Percentiles rank a stretch among this genome's conserved stretches.
These are phyloP conservation scores for Melanogrammus aeglefinus DNA, from an alignment of 2,797 vertebrate species.

Conservation along the genomic window DNA sequence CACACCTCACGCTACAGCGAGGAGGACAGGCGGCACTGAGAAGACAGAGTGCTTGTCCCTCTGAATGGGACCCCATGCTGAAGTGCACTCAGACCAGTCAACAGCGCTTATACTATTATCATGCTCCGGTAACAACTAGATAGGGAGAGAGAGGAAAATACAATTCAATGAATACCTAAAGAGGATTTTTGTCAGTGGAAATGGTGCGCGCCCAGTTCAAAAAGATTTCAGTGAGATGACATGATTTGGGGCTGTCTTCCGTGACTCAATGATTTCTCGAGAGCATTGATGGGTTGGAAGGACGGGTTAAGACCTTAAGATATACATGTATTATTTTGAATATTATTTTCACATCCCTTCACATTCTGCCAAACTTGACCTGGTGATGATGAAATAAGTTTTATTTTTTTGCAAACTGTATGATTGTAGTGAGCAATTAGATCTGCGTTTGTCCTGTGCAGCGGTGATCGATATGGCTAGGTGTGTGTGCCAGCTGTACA, in stretches of 20 bases:
- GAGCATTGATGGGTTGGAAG: neutral
- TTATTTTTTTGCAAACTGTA: neutral
- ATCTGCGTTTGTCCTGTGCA: no score
- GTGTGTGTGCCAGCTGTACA: no score
- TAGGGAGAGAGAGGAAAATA: neutral
- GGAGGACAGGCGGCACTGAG: constrained; percentile 47
- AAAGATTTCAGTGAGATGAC: constrained; percentile 44
- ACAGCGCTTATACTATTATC: constrained; percentile 40
- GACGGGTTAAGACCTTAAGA: neutral
- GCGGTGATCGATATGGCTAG: no score
- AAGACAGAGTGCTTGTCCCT: constrained; percentile 55
- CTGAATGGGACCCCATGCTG: constrained; percentile 51
- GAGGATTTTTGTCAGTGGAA: constrained; percentile 58
- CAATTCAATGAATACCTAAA: constrained; percentile 30
- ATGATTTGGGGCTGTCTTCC: constrained; percentile 26
- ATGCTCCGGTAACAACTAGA: neutral
- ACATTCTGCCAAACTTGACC: neutral
- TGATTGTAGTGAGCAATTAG: no score
- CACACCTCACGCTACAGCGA: constrained; percentile 23
- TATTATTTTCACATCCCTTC: no score
- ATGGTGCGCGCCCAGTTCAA: constrained; percentile 51
- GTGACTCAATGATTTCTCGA: constrained; percentile 24
- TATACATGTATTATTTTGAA: no score
- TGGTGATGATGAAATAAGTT: neutral
- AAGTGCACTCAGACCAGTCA: constrained; percentile 49